phyloP scores from a whole-genome alignment of 2,797 vertebrate genomes.

The Malurus leucopterus region DNA sequence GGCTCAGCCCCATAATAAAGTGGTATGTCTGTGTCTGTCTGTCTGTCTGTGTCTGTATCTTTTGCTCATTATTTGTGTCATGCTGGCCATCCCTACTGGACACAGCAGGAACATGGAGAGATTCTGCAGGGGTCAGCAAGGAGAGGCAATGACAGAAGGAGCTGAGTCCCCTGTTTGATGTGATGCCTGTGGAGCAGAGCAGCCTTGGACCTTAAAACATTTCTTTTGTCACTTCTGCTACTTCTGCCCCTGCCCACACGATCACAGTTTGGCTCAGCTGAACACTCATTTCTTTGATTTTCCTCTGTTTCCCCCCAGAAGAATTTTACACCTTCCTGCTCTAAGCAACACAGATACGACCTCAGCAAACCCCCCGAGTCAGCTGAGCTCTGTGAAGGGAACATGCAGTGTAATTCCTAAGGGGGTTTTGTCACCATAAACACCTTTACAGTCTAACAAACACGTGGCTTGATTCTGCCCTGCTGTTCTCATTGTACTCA shows the following conservation, averaged over 20 bases:
- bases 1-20: too few species aligned
- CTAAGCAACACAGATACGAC: neutral
- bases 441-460: neutral
- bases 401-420: neutral
- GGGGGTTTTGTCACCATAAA: neutral
- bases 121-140: neutral
- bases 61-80: too few species aligned
- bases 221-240: neutral
- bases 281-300: neutral
- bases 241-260: neutral
- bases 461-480: accelerated
- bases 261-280: neutral
- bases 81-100: too few species aligned
- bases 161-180: neutral
- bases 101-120: neutral
- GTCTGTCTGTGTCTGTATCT: too few species aligned
- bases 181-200: neutral
- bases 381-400: neutral
- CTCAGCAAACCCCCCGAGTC: neutral
- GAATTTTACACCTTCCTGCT: neutral
- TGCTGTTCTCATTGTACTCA: neutral
- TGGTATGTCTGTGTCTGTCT: too few species aligned
- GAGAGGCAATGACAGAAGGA: neutral
- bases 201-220: neutral
- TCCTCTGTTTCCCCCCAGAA: neutral